Evolutionary conservation across 2,797 vertebrate genomes (phyloP), one percentile per base, ranked within the genome.

Genomic region (Tokudaia muenninki): DNA sequence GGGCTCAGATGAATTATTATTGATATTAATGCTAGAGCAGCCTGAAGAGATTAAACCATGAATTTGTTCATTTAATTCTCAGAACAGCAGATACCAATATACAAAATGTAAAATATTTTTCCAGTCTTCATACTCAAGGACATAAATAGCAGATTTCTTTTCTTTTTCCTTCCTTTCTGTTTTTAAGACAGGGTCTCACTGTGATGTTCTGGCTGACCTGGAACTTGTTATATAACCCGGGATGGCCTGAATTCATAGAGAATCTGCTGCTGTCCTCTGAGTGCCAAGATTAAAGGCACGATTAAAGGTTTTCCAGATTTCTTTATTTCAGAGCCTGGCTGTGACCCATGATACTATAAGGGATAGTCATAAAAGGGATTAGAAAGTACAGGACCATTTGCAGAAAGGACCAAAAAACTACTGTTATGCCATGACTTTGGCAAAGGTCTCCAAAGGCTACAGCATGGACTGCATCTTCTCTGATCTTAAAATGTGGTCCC

Each of bases 381-480:
- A 11, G 10, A 19, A 75, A 78, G 24, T 6, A 61, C 44, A n/a
- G 44, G 21, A 63, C 24, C 19, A 41, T 50, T 94, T 26, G 59
- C 21, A 29, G 82, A 74, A 79, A 55, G 74, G 44, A 87, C 75
- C 89, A 57, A 83, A 55, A 95, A 91, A 65, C 24, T 44, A 6
- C 8, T 41, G 1, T 61, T 74, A 41, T 37, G 47, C 78, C 61
- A 87, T 47, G 47, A 88, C 65, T 95, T 90, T 94, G 78, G 70
- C 77, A 95, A 95, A 50, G 63, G 75, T 87, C n/a, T 59, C 70
- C 29, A 93, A 74, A 87, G 80, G 84, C 34, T 87, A 31, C 6
- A 81, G 59, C 22, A n/a, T n/a, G 5, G 29, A 74, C 55, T 55
- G 21, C 10, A 57, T 9, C 72, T 87, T 70, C 65, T 78, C 67